Conservation (phyloP, 35 echinoderm and acorn worm species). For the Anneissia japonica region DNA sequence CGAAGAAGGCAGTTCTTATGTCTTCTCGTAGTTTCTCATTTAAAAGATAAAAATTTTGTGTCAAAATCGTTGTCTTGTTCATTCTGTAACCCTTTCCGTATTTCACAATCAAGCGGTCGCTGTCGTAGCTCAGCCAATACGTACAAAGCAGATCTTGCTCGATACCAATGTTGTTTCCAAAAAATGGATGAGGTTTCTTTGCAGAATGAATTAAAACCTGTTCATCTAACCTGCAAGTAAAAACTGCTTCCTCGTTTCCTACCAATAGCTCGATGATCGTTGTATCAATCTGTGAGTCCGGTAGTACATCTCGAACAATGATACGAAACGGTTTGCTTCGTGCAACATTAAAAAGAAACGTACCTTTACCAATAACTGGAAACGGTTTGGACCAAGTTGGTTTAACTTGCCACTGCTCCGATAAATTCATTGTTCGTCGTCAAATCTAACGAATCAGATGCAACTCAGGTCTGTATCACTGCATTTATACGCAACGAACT, state of each 20-base stretch:
- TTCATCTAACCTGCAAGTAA: neutral
- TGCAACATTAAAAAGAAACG: neutral
- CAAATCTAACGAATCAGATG: too few relatives aligned
- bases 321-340: slow-evolving; percentile 12
- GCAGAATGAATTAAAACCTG: too few relatives aligned
- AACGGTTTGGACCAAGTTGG: neutral
- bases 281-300: neutral
- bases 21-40: too few relatives aligned
- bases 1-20: too few relatives aligned
- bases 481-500: too few relatives aligned
- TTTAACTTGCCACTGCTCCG: too few relatives aligned
- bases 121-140: slow-evolving; percentile 48
- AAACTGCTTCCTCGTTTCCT: neutral
- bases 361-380: neutral
- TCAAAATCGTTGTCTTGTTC: slow-evolving; percentile 32
- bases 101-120: slow-evolving; percentile 29
- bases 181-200: neutral
- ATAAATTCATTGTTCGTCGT: too few relatives aligned
- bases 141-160: neutral
- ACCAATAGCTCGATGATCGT: neutral
- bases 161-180: neutral
- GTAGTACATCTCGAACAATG: neutral
- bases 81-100: slow-evolving; percentile 47
- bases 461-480: too few relatives aligned
- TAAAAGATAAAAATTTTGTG: neutral